Evolutionary conservation across 2,797 vertebrate genomes (phyloP), one percentile per base, ranked within the genome.

Genomic region (Trachurus trachurus): DNA sequence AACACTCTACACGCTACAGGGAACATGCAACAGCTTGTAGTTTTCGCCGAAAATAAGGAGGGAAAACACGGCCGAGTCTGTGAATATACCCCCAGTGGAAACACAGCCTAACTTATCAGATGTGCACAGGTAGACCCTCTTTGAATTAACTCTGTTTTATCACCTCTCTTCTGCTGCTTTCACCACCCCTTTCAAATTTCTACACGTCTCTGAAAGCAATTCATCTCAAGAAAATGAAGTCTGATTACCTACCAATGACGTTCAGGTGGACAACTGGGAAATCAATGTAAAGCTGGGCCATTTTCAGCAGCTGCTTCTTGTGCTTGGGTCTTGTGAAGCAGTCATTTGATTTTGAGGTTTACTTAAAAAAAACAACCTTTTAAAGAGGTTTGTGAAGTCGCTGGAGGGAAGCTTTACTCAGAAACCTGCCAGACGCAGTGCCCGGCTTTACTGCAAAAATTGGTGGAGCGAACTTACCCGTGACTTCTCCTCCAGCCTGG

Each of bases 401-500:
- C 58, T 64, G 16, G 16, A 64, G 50, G 13, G 9, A 9, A 68
- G 62, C 52, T 2, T 71, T 37, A 29, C 70, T 44, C 77, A 22
- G 17, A 63, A 78, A 17, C 5, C 12, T n/a, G 12, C 5, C 1
- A 19, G 66, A 66, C 58, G 10, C 12, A 29, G 50, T 13, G 11
- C 34, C 50, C 12, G 39, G 72, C 56, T 69, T n/a, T 40, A 17
- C 16, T 22, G 13, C 37, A 62, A 31, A 60, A 47, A 44, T 1
- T 26, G 37, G 39, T 13, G 65, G 72, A 66, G 45, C 0, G 5
- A 53, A 83, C 91, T 94, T 66, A 99, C 98, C 96, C 98, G 95
- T 29, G 98, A 99, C 71, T 99, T 99, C 91, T 99, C 98, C 86
- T 99, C 98, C 76, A 99, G 95, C 71, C 97, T 94, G 2, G 98